Evolutionary conservation across 2,888 invertebrate species (phyloP).

Genomic region (Eilema griseolum): DNA sequence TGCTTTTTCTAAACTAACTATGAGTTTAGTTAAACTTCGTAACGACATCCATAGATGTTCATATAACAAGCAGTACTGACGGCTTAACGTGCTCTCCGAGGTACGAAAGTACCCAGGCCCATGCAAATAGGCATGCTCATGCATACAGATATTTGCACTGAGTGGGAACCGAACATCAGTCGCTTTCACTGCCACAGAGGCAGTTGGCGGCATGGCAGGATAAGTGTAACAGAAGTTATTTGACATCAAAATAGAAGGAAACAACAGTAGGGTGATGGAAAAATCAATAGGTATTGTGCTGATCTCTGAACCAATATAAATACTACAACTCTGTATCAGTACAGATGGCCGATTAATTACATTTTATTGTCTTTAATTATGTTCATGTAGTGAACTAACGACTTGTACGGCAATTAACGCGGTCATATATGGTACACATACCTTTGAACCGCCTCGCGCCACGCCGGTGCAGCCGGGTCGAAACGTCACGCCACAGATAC

Average conservation of each 20-base stretch:
- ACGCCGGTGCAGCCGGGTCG: background rate
- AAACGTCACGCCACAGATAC: background rate
- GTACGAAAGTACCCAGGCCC: too few species aligned
- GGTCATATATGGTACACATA: background rate
- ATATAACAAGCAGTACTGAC: too few species aligned
- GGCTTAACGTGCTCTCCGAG: too few species aligned
- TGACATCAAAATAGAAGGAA: background rate
- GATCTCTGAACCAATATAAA: background rate
- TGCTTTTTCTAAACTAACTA: too few species aligned
- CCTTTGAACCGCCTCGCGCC: background rate
- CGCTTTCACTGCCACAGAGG: too few species aligned
- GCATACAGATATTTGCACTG: too few species aligned
- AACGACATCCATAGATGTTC: too few species aligned
- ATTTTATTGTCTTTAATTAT: conserved; percentile 1
- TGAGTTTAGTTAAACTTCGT: too few species aligned
- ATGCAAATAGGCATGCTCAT: too few species aligned
- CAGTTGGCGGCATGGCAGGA: too few species aligned
- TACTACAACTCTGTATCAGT: background rate
- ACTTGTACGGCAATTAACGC: background rate
- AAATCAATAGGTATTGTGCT: background rate
- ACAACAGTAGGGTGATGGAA: too few species aligned
- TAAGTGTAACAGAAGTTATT: background rate
- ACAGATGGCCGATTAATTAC: background rate
- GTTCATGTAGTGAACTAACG: background rate
- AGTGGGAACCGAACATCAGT: too few species aligned